A percentile compares a stretch with the other conserved stretches of the same genome.
Conservation (phyloP, 2,113 vertebrate species). For the Calyptomena viridis region DNA sequence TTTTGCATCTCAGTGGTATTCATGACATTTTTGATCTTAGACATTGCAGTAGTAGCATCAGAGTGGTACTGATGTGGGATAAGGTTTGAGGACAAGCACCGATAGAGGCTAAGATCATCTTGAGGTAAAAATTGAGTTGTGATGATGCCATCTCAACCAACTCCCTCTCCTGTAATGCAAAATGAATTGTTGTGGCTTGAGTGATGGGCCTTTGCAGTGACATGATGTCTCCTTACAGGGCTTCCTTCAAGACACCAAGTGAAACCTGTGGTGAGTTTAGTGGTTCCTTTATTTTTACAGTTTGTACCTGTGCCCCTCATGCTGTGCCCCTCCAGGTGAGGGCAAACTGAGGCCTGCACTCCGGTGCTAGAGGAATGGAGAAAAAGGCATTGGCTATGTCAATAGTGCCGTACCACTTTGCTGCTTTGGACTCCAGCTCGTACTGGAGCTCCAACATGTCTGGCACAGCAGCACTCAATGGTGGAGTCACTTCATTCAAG, state of each 20-base stretch:
- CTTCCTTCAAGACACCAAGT: background rate
- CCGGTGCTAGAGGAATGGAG: too few relatives aligned
- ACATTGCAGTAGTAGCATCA: background rate
- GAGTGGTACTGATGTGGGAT: background rate
- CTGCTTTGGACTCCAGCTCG: too few relatives aligned
- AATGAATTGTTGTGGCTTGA: background rate
- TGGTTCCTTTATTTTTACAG: background rate
- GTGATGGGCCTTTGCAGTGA: background rate
- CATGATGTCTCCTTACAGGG: background rate
- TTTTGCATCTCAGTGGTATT: background rate
- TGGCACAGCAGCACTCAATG: too few relatives aligned
- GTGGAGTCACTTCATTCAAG: too few relatives aligned
- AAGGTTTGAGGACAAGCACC: background rate
- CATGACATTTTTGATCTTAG: background rate
- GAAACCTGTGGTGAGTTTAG: background rate
- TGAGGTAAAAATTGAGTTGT: background rate
- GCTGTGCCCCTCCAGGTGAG: too few relatives aligned
- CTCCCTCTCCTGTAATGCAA: background rate
- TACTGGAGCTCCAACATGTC: too few relatives aligned
- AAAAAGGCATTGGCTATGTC: too few relatives aligned
- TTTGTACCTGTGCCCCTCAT: background rate
- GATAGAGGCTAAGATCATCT: background rate
- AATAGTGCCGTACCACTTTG: too few relatives aligned
- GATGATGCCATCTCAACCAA: background rate
- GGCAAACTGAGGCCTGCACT: too few relatives aligned